phyloP scores from a whole-genome alignment of 2,797 vertebrate species.

The Tympanoctomys barrerae region DNA sequence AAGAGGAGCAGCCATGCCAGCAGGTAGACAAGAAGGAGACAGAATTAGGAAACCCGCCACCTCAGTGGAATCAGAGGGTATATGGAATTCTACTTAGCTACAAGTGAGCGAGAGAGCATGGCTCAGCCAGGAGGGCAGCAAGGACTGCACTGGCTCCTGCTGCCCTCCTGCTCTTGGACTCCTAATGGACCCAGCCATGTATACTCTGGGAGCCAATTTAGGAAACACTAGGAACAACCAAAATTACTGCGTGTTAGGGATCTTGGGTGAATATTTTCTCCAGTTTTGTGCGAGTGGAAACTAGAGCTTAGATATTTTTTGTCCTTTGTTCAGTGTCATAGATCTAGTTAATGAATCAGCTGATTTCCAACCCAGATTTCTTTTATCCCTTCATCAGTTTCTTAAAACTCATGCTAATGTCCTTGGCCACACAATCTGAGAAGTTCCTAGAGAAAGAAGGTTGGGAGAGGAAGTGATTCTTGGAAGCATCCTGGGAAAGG shows the following conservation, averaged over 20 bases:
- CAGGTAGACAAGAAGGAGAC: not conserved
- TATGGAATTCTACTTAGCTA: not conserved
- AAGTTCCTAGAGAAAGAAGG: not conserved
- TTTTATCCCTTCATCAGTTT: not conserved
- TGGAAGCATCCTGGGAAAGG: not conserved
- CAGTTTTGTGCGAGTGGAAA: not conserved
- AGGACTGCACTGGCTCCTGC: not conserved
- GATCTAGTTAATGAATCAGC: not conserved
- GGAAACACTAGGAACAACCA: not conserved
- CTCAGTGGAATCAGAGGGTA: not conserved
- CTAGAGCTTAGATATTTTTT: not conserved
- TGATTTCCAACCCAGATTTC: not conserved
- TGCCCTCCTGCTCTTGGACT: not conserved
- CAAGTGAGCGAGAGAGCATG: not conserved
- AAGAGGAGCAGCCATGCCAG: no score
- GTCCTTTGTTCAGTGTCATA: not conserved
- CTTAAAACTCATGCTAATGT: not conserved
- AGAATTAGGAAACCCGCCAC: not conserved
- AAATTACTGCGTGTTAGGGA: not conserved
- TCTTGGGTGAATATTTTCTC: not conserved
- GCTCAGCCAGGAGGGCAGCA: not conserved
- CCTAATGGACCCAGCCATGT: not conserved
- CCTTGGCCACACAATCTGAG: not conserved
- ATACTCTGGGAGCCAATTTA: not conserved
- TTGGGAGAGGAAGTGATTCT: not conserved